Percentiles rank a stretch among this genome's conserved stretches.
These are phyloP conservation scores for Drosophila anomelani DNA, from an alignment of 2,888 invertebrate genomes.

Conservation along the genomic window DNA sequence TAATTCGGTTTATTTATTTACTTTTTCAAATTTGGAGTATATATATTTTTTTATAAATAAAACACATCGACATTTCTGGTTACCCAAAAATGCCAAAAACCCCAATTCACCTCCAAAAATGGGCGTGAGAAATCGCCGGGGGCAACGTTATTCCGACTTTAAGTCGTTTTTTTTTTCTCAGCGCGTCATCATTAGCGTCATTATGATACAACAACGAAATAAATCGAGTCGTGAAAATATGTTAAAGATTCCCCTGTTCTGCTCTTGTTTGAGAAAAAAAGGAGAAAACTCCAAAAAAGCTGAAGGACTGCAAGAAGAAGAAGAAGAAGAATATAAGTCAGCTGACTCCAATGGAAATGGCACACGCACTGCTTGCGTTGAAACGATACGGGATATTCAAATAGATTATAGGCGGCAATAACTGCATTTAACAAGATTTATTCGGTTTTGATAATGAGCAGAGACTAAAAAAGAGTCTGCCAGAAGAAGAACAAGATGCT, in stretches of 20 bases:
- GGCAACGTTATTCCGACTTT: constrained; percentile 34
- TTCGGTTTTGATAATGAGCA: constrained; percentile 16
- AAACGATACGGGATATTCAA: not conserved
- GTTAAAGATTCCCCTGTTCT: constrained; percentile 14
- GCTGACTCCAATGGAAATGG: constrained; percentile 12
- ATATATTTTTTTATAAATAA: not conserved
- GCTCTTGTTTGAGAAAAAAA: too few relatives aligned
- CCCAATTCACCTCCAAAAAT: constrained; percentile 56
- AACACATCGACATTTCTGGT: constrained; percentile 25
- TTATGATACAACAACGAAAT: constrained; percentile 30
- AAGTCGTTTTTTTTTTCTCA: not conserved
- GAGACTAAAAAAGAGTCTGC: not conserved
- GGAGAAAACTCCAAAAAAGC: not conserved
- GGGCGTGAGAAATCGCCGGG: constrained; percentile 71
- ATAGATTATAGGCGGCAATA: constrained; percentile 8
- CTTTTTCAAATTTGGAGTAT: not conserved
- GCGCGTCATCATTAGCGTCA: constrained; percentile 69
- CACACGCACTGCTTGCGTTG: not conserved
- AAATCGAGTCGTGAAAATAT: constrained; percentile 34
- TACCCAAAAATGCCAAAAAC: constrained; percentile 29
- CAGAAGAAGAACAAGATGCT: not conserved
- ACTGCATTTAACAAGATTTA: constrained; percentile 36
- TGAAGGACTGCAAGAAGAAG: not conserved
- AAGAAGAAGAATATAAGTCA: constrained; percentile 8
- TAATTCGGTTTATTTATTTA: constrained; percentile 6